Evolutionary conservation across 1,140 invertebrate genomes (phyloP).

Genomic region (Leptopilina clavipes): DNA sequence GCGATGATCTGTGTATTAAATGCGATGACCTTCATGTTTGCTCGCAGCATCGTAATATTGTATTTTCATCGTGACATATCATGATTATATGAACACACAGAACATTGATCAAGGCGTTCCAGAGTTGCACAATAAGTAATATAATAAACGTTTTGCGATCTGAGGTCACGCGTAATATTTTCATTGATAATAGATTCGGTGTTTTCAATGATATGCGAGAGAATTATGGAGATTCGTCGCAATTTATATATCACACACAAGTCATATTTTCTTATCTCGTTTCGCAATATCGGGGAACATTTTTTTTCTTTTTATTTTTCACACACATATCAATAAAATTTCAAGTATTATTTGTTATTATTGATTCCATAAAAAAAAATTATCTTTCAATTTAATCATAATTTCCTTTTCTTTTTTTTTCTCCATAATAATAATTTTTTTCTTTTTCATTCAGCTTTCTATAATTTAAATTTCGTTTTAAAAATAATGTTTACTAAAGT

Average conservation of each 20-base stretch:
- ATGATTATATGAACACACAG: slow-evolving; percentile 17
- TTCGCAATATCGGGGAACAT: slow-evolving; percentile 7
- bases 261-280: neutral
- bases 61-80: slow-evolving; percentile 14
- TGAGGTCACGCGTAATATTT: slow-evolving; percentile 25
- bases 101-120: slow-evolving; percentile 33
- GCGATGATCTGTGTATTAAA: slow-evolving; percentile 3
- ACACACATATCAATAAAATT: neutral
- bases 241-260: slow-evolving; percentile 5
- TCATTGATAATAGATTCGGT: slow-evolving; percentile 23
- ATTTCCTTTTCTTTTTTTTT: no score
- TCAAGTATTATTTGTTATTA: no score
- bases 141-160: slow-evolving; percentile 9
- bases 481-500: no score
- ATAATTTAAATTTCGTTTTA: no score
- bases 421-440: no score
- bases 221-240: slow-evolving; percentile 3
- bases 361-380: neutral
- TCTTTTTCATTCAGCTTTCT: no score
- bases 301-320: neutral
- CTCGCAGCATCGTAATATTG: neutral
- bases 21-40: neutral
- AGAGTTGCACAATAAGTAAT: slow-evolving; percentile 22
- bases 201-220: slow-evolving; percentile 1
- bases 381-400: neutral